These are phyloP conservation scores for Epinephelus lanceolatus DNA, from an alignment of 2,113 vertebrate genomes.

Conservation along the genomic window DNA sequence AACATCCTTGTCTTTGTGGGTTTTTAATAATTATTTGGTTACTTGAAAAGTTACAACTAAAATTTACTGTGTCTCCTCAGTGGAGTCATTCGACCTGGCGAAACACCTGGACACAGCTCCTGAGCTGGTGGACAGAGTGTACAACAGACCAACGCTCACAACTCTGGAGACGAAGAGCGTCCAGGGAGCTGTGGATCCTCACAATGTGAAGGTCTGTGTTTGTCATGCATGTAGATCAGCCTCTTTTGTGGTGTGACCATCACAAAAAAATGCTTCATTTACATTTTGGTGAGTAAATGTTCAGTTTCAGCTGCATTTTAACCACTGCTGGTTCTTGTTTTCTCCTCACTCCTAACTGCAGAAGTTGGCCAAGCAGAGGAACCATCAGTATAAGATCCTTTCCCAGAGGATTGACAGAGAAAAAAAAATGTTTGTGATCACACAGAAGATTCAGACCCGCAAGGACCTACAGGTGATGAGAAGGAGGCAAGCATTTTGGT, in stretches of 20 bases:
- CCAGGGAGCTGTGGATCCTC: slow-evolving; percentile 82
- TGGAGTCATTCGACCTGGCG: slow-evolving; percentile 90
- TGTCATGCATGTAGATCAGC: neutral
- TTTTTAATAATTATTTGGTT: neutral
- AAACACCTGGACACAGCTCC: slow-evolving; percentile 89
- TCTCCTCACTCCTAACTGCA: slow-evolving; percentile 54
- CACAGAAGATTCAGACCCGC: slow-evolving; percentile 96
- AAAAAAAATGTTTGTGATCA: slow-evolving; percentile 92
- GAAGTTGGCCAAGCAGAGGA: slow-evolving; percentile 88
- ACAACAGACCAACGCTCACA: slow-evolving; percentile 92
- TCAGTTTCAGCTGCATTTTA: neutral
- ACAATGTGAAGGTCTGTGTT: slow-evolving; percentile 82
- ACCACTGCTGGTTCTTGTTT: neutral
- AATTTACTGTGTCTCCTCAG: slow-evolving; percentile 76
- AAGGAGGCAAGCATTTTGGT: neutral
- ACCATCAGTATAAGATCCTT: slow-evolving; percentile 88
- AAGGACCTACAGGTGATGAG: slow-evolving; percentile 93
- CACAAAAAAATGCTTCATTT: no score
- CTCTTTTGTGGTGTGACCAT: neutral
- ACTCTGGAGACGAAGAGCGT: slow-evolving; percentile 88
- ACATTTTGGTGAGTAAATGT: neutral
- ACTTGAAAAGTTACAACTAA: neutral
- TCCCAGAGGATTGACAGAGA: slow-evolving; percentile 95
- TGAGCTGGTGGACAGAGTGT: slow-evolving; percentile 89
- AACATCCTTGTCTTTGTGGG: neutral